Percentiles rank a stretch among this genome's conserved stretches.
These are phyloP conservation scores for Enteromius unitaeniatus DNA, from an alignment of 2,797 vertebrate genomes.

Conservation along the genomic window DNA sequence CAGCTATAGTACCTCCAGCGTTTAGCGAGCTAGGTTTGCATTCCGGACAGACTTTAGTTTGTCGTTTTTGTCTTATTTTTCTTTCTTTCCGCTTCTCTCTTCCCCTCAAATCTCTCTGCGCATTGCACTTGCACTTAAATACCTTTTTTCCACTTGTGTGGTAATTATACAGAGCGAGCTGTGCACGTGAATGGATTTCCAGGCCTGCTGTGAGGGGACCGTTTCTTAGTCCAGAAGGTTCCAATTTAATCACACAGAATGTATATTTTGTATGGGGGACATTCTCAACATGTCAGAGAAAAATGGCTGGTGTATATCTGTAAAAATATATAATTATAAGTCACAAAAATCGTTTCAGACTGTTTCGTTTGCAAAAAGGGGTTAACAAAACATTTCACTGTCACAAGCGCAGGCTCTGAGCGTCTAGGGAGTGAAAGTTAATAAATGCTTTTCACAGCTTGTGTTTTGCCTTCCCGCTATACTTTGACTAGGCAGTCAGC, in stretches of 20 bases:
- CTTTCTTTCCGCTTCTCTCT: neutral
- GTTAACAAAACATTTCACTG: conserved; percentile 62
- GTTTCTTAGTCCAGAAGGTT: conserved; percentile 57
- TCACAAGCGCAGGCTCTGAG: conserved; percentile 43
- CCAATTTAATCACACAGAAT: conserved; percentile 58
- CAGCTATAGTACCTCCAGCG: neutral
- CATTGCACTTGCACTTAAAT: conserved; percentile 45
- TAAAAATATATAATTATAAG: conserved; percentile 63
- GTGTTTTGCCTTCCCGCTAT: conserved; percentile 53
- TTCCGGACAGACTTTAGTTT: neutral
- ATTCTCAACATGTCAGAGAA: conserved; percentile 62
- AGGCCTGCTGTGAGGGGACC: conserved; percentile 39
- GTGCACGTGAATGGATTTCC: conserved; percentile 55
- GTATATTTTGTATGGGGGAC: conserved; percentile 63
- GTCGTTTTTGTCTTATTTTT: neutral
- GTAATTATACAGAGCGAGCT: conserved; percentile 13
- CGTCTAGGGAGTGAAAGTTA: conserved; percentile 46
- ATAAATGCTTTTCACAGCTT: conserved; percentile 59
- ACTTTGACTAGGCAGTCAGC: conserved; percentile 47
- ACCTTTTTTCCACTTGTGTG: conserved; percentile 46
- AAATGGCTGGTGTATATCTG: conserved; percentile 60
- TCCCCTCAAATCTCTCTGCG: neutral
- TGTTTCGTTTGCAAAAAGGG: conserved; percentile 38
- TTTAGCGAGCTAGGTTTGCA: neutral
- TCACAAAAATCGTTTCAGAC: conserved; percentile 56